Conservation (phyloP, 2,113 vertebrate genomes). For the Gnathochromis pfefferi region DNA sequence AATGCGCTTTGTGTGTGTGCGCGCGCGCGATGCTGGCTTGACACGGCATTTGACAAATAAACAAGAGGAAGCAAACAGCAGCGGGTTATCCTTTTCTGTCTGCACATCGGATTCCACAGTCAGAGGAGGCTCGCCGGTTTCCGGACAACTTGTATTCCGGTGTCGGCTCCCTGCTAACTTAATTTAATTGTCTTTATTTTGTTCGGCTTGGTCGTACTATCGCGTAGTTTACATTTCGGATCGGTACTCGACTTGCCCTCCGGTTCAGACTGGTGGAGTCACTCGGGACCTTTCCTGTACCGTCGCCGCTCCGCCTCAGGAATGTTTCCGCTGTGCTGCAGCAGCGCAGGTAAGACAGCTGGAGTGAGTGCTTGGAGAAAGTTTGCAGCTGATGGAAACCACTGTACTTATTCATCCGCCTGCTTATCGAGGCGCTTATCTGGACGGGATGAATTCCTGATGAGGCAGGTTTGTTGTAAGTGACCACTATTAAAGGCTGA, state of each 20-base stretch:
- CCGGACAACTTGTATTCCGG: background rate
- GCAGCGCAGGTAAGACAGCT: background rate
- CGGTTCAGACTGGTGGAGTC: background rate
- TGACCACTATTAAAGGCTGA: background rate
- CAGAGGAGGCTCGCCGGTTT: background rate
- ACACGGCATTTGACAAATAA: background rate
- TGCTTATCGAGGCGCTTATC: background rate
- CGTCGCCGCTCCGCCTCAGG: background rate
- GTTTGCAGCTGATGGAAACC: background rate
- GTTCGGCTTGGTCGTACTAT: background rate
- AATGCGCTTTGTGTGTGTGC: background rate
- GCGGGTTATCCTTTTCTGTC: background rate
- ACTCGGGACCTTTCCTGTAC: background rate
- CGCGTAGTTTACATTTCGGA: background rate
- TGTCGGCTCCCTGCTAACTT: background rate
- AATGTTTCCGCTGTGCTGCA: background rate
- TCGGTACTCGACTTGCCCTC: background rate
- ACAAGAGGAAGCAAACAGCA: constrained; percentile 16
- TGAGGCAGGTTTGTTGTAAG: background rate
- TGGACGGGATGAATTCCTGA: background rate
- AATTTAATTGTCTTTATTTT: background rate
- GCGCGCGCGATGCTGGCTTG: background rate
- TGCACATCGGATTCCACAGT: background rate
- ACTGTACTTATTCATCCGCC: background rate
- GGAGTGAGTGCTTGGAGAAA: background rate